phyloP scores from a whole-genome alignment of 2,113 vertebrate species.

The Petrocephalus zakoni region DNA sequence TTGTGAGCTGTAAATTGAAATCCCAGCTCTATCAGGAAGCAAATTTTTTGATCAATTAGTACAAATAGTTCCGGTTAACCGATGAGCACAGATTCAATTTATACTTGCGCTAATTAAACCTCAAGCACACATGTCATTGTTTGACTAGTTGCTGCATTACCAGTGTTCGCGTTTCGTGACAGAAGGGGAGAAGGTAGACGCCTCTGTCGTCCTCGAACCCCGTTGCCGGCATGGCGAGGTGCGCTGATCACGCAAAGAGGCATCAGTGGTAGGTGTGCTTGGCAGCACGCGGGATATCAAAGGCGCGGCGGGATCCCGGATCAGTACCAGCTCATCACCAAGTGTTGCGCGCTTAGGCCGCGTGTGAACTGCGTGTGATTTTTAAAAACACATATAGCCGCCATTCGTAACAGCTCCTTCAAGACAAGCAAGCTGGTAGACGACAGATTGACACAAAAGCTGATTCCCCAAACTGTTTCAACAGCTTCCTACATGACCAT shows the following conservation, averaged over 20 bases:
- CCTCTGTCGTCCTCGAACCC: neutral
- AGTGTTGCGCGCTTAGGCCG: conserved; percentile 53
- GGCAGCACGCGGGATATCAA: conserved; percentile 63
- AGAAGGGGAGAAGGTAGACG: conserved; percentile 13
- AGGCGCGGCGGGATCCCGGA: conserved; percentile 61
- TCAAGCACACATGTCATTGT: neutral
- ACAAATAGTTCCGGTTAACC: neutral
- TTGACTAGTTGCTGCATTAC: neutral
- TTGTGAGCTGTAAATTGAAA: neutral
- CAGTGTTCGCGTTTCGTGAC: neutral
- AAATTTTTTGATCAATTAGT: neutral
- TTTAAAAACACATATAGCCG: conserved; percentile 53
- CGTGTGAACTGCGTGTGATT: conserved; percentile 55
- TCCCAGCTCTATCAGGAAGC: neutral
- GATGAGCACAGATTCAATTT: neutral
- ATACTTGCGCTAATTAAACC: neutral
- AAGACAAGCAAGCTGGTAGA: conserved; percentile 11
- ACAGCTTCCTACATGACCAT: conserved; percentile 56
- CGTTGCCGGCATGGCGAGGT: conserved; percentile 55
- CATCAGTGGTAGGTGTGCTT: conserved; percentile 66
- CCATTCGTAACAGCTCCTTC: conserved; percentile 43
- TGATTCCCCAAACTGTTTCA: conserved; percentile 36
- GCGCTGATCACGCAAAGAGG: conserved; percentile 68
- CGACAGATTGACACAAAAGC: conserved; percentile 22
- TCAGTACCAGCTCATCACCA: conserved; percentile 58